Base-by-base conservation (phyloP, 2,113 vertebrate genomes). In the Callipepla californica region DNA sequence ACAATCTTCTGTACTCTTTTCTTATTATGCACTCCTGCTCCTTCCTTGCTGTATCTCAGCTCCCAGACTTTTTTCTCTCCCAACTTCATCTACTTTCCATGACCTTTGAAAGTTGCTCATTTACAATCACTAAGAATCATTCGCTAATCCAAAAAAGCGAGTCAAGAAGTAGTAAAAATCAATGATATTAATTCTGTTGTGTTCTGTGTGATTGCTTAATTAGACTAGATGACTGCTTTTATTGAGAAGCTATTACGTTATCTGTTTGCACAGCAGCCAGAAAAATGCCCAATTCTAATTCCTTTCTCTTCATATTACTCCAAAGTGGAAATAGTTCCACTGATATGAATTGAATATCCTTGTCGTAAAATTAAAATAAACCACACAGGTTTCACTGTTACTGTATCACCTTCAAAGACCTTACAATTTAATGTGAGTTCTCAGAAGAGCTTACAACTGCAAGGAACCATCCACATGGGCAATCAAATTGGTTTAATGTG, bases 401-500 rank as follows among this genome's bases (percentile, higher is more conserved):
- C 6, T 45, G 3, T n/a, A 50, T 25, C 32, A 42, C 4, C 7
- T 63, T 9, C 28, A 50, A 87, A 76, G 21, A 61, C 8, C 19
- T 77, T 69, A 22, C 5, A 72, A 11, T 51, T 25, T 81, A 59
- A 55, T 0, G 0, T 7, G 16, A 81, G 13, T 12, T 70, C 22
- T 57, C 59, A 38, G 79, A 67, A 90, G 79, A 85, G 0, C 28
- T 75, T 85, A 28, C 32, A 75, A 59, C 32, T 45, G 13, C 47
- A 57, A 58, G 13, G 4, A 9, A 42, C 40, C 51, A 17, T n/a
- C 62, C 28, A 16, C 4, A 28, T 16, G 12, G 23, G 15, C 15
- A 62, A 23, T 38, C 3, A 76, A 51, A 70, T 58, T 87, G 5
- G 0, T 13, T 72, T 75, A 53, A 76, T 85, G n/a, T 79, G 5